Evolutionary conservation across 1,140 invertebrate species (phyloP), one percentile per base, ranked within the genome.

Genomic region (Glossosoma conforme): DNA sequence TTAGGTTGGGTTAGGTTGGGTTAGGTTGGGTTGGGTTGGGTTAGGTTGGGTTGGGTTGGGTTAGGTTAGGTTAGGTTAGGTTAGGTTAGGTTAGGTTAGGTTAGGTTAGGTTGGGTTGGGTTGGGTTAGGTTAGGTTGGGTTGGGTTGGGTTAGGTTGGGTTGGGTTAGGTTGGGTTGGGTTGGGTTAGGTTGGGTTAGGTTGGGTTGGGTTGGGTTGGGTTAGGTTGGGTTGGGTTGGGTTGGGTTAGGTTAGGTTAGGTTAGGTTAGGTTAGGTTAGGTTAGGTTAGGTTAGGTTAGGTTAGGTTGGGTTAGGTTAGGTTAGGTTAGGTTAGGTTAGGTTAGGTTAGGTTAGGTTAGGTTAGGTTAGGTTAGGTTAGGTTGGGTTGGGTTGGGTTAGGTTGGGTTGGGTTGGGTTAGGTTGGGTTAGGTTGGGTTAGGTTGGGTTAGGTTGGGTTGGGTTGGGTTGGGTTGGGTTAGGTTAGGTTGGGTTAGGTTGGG

Each of bases 401-500:
- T 38, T 35, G n/a, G 45, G 37, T 52, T 35, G 25, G 53, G 37
- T 55, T 22, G 25, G 49, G n/a, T 56, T 38, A 35, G 48, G 17
- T 56, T 45, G 42, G 48, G 40, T 54, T 45, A 40, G 54, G 41
- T 56, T 42, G 24, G 47, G 44, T 52, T 41, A 42, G 47, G 44
- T 52, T 41, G 36, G 52, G 44, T 54, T 41, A 33, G 36, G 44
- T 52, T 41, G 36, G 52, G 33, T 41, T 28, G 33, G 52, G 44
- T 52, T 25, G 36, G 47, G 44, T 41, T 41, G 36, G 52, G 33
- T 25, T 44, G 38, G 52, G 44, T 56, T 36, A 52, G 45, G 44
- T 46, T 47, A 22, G 49, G 38, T 56, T 44, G 32, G 56, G 37
- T 56, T 43, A 44, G 52, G 52, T 58, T 36, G 45, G 53, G 52